Base-by-base conservation (phyloP, 2,113 vertebrate species). In the Callipepla squamata region DNA sequence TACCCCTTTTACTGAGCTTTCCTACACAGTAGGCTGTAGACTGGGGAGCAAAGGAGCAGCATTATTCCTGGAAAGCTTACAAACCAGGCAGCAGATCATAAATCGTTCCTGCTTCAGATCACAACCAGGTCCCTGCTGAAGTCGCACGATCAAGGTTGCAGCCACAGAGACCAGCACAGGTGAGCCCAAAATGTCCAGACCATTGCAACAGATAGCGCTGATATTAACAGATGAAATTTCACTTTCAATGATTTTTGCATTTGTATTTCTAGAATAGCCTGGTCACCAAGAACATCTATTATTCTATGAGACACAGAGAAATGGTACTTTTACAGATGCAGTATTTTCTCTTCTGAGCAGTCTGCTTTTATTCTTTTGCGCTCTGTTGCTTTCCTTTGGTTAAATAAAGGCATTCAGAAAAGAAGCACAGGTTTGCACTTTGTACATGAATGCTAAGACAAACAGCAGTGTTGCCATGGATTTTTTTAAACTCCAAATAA, bases 401-500 rank as follows among this genome's bases (percentile, higher is more conserved):
- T 91, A 91, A 95, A 95, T 92, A 81, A 91, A 94, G 61, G 81
- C 85, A 93, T 77, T 69, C 76, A 80, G 84, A 91, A 84, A 32
- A 79, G 82, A 94, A 95, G 79, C 51, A 58, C 70, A 91, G 86
- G 78, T 85, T 82, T 92, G 68, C 86, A 93, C 91, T 95, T 97
- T 83, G 90, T 83, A 76, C 93, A 78, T 22, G 70, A 95, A 80
- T 55, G 74, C 72, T 72, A 94, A 96, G 92, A 94, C 90, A 97
- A 96, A 96, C 85, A 90, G 81, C 78, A 95, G 75, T 44, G 87
- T 94, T 95, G 90, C 88, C 87, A 95, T 82, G 79, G 89, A 89
- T 96, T 92, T 96, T 86, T 96, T 94, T 74, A 93, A 96, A 94
- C 88, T 92, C 93, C 76, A 94, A 87, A 96, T 91, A 94, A 95